Base-by-base conservation (phyloP, 2,888 invertebrate species). In the Drosophila fungiperda region DNA sequence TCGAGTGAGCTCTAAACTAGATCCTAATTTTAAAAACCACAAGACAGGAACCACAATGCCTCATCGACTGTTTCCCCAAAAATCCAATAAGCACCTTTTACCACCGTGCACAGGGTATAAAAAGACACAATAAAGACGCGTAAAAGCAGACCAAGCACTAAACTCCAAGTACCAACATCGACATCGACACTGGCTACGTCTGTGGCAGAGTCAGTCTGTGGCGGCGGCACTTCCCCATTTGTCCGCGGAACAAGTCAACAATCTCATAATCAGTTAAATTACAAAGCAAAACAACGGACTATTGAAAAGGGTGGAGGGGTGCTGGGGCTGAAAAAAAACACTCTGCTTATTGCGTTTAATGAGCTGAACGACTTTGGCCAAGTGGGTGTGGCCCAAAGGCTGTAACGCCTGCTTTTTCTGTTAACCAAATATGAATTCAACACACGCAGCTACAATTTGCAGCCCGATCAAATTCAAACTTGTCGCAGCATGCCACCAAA, bases 181-280 rank as follows among this genome's bases (percentile, higher is more conserved):
- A 58, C 67, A 54, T 29, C 64, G 58, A 67, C 78, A 64, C 55
- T 55, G 63, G 40, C 76, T 60, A n/a, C 42, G 62, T 45, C 74
- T 42, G 73, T 36, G 70, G 70, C 49, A n/a, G 52, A 5, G 50
- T 29, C 17, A 50, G 49, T 49, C 12, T 35, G 42, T 20, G n/a
- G 48, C 36, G 23, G 76, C 50, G 68, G 58, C 78, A 67, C 54
- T 81, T 77, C 57, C 63, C 63, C 73, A 58, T 61, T 49, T 52
- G 53, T 55, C 57, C 42, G 76, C 76, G 58, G 49, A 69, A 59
- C 54, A 80, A 90, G 91, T 90, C 91, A 87, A 90, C 91, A 87
- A 89, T 87, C 87, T 89, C 83, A 90, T 87, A 87, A 87, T 87
- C 87, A 89, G 88, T 82, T 85, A 73, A 87, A 85, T 82, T 89